A percentile compares a stretch with the other conserved stretches of the same genome.
phyloP scores from a whole-genome alignment of 2,113 vertebrate species.

The Mus musculus region GRCm39 chr13:108833001-108833500 shows the following conservation, averaged over 20 bases:
- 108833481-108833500: neutral
- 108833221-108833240: neutral
- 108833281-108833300: neutral
- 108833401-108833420: neutral
- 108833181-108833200: neutral
- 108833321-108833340: neutral
- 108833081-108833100: neutral
- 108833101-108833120: neutral
- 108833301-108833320: neutral
- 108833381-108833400: neutral
- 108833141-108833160: neutral
- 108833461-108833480: neutral
- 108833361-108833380: neutral
- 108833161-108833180: neutral
- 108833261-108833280: neutral
- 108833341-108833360: neutral
- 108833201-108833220: neutral
- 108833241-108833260: neutral
- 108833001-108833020: neutral
- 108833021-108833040: neutral
- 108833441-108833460: neutral
- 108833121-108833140: neutral
- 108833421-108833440: neutral
- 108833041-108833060: neutral
- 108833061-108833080: neutral